Conservation (phyloP, 2,888 invertebrate species). For the Lypha dubia region DNA sequence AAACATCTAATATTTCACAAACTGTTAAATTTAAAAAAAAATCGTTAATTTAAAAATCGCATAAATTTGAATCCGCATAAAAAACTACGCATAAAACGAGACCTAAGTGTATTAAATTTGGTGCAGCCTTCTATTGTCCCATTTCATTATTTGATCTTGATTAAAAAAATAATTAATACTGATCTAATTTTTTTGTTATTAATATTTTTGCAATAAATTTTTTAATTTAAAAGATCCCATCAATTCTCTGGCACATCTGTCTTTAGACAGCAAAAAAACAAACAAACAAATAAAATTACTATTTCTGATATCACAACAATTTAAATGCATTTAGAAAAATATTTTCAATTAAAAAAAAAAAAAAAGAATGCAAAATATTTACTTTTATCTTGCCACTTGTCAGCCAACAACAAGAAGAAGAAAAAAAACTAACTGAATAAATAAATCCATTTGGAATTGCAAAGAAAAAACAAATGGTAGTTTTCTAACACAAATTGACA, state of each 20-base stretch:
- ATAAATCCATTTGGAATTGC: slow-evolving; percentile 47
- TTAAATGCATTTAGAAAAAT: slow-evolving; percentile 48
- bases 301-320: slow-evolving; percentile 31
- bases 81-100: too few relatives aligned
- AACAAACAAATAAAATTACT: slow-evolving; percentile 1
- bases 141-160: not conserved
- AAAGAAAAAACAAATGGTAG: slow-evolving; percentile 35
- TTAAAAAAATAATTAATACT: not conserved
- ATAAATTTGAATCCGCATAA: too few relatives aligned
- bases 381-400: slow-evolving; percentile 50
- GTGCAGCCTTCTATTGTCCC: too few relatives aligned
- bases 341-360: slow-evolving; percentile 50
- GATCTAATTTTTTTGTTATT: not conserved
- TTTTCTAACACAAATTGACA: slow-evolving; percentile 22
- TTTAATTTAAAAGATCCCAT: not conserved
- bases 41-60: too few relatives aligned
- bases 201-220: not conserved
- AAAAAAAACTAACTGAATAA: too few relatives aligned
- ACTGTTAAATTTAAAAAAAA: too few relatives aligned
- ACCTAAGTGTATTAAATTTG: too few relatives aligned
- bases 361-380: not conserved
- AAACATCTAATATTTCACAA: too few relatives aligned
- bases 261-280: not conserved
- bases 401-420: slow-evolving; percentile 6
- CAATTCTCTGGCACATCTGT: slow-evolving; percentile 27